Base-by-base conservation (phyloP, 2,797 vertebrate species). In the Meriones psammophilus region DNA sequence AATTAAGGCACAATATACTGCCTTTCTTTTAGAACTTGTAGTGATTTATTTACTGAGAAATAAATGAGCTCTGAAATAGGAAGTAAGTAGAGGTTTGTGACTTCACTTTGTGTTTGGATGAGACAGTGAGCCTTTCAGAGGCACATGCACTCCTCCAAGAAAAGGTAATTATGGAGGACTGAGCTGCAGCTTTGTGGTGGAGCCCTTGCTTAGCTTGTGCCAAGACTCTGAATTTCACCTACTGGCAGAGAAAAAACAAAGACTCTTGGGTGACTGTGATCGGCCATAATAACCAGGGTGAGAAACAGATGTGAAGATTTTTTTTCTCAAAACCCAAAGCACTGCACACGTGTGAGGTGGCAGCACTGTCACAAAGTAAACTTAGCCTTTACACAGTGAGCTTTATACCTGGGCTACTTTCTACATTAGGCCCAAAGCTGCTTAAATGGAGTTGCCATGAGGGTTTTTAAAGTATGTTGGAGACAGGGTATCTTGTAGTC, bases 291-390 rank as follows among this genome's bases (percentile, higher is more conserved):
- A 80, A 71, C 68, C 68, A 87, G 33, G 68, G 46, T 58, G 71
- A 92, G 69, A 97, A 87, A 81, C 13, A 93, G 28, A 68, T 42
- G 8, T 39, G 15, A 74, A 39, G 84, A 24, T 92, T 91, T 93
- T 92, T 91, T 93, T 89, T 80, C 89, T 88, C 68, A 95, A 93
- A 89, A n/a, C 5, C 6, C 85, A 78, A 87, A 88, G 39, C 20
- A 46, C 33, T 56, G 14, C 22, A 66, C 28, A 13, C 30, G 66
- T 20, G 33, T 86, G 73, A 89, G 39, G 46, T 89, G 71, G 71
- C 26, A 89, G 87, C 39, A 90, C 4, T 85, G 4, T 77, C 88
- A 64, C 14, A 92, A 30, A 94, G 50, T 80, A 50, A 90, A 56
- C 36, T 79, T 62, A 78, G 50, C 88, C 36, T 69, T 36, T 12